Percentiles rank a stretch among this genome's conserved stretches.
Evolutionary conservation across 2,113 vertebrate species (phyloP).

Genomic region (Aix galericulata): DNA sequence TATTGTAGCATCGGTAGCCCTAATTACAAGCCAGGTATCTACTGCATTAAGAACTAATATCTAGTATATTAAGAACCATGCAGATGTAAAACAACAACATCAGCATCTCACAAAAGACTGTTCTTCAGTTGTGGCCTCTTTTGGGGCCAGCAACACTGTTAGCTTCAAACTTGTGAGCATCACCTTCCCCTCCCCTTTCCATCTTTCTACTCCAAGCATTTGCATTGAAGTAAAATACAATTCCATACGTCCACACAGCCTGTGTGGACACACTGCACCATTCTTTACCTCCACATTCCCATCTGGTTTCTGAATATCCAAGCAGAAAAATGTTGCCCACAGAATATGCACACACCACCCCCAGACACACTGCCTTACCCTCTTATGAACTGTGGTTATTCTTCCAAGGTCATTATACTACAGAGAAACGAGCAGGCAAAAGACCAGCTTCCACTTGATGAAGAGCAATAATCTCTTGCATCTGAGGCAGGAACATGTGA

Average conservation of each 20-base stretch:
- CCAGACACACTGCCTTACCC: not conserved
- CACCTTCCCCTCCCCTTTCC: not conserved
- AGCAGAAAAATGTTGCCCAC: not conserved
- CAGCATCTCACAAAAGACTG: not conserved
- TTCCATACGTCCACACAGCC: not conserved
- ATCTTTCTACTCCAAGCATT: not conserved
- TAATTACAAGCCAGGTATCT: not conserved
- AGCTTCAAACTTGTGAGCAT: not conserved
- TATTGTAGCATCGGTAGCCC: not conserved
- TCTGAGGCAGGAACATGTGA: not conserved
- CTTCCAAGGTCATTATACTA: not conserved
- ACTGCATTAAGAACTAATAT: not conserved
- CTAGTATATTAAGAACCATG: not conserved
- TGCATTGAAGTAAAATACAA: not conserved
- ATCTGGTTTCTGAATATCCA: not conserved
- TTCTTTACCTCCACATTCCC: not conserved
- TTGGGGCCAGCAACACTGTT: not conserved
- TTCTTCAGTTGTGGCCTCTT: not conserved
- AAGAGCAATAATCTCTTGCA: not conserved
- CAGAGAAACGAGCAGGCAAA: not conserved
- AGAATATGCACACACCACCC: not conserved
- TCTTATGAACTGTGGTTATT: not conserved
- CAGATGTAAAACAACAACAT: not conserved
- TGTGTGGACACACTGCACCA: not conserved
- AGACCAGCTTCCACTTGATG: not conserved